These are phyloP conservation scores for Crax fasciolata DNA, from an alignment of 2,797 vertebrate genomes.

Conservation along the genomic window DNA sequence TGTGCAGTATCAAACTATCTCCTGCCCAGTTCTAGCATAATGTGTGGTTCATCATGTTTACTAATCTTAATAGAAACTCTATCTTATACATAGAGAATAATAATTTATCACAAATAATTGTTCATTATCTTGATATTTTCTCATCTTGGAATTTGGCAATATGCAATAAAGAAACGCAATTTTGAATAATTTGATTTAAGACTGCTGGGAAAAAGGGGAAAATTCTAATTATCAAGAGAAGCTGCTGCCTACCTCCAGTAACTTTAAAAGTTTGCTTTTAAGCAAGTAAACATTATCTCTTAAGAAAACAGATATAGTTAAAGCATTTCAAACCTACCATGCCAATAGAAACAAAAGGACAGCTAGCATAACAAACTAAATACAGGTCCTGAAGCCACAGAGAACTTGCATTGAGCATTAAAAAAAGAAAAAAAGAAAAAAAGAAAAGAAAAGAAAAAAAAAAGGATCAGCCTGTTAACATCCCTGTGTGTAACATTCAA, in stretches of 20 bases:
- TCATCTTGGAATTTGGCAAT: conserved; percentile 81
- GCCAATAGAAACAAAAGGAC: background rate
- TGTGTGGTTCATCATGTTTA: conserved; percentile 49
- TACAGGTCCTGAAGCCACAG: background rate
- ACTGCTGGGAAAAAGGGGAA: conserved; percentile 44
- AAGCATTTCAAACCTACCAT: background rate
- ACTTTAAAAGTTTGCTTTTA: background rate
- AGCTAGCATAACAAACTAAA: background rate
- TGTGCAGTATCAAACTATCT: background rate
- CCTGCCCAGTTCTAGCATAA: background rate
- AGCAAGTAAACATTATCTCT: background rate
- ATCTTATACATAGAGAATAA: conserved; percentile 87
- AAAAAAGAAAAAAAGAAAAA: too few species aligned
- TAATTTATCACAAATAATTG: conserved; percentile 91
- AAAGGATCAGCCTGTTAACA: background rate
- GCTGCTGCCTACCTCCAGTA: background rate
- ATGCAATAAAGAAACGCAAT: conserved; percentile 70
- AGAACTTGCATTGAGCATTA: background rate
- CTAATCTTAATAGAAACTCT: conserved; percentile 86
- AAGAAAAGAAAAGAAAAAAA: too few species aligned
- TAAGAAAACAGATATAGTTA: background rate
- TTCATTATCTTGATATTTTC: conserved; percentile 85
- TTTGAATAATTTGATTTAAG: conserved; percentile 70
- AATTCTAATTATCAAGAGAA: conserved; percentile 49
- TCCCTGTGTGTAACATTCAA: background rate